These are phyloP conservation scores for Lophius piscatorius DNA, from an alignment of 2,113 vertebrate species.

Conservation along the genomic window DNA sequence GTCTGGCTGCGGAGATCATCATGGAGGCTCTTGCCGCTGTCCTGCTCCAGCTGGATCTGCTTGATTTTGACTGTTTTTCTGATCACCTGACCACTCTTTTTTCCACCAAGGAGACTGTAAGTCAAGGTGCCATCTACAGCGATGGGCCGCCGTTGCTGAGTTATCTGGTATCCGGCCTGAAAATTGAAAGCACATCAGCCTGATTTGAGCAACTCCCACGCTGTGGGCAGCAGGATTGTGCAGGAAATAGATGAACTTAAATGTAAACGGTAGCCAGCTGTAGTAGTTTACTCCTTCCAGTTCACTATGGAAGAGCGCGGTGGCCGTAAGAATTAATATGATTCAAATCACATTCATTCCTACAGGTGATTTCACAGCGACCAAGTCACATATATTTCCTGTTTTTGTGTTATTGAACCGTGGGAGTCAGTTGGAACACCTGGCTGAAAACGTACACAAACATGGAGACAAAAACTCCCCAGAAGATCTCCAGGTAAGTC, in stretches of 20 bases:
- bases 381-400: too few relatives aligned
- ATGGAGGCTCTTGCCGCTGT: constrained; percentile 97
- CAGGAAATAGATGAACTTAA: background rate
- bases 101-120: constrained; percentile 80
- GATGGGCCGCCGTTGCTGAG: constrained; percentile 92
- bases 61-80: constrained; percentile 86
- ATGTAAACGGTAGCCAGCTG: too few relatives aligned
- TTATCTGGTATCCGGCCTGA: constrained; percentile 98
- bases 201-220: background rate
- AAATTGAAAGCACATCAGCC: background rate
- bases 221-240: background rate
- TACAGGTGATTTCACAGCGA: too few relatives aligned
- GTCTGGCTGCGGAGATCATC: constrained; percentile 87
- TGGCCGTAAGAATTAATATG: too few relatives aligned
- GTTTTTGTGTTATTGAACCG: too few relatives aligned
- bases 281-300: too few relatives aligned
- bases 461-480: too few relatives aligned
- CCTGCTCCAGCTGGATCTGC: constrained; percentile 98
- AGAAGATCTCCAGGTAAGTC: too few relatives aligned
- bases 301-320: too few relatives aligned
- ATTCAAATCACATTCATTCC: too few relatives aligned
- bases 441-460: too few relatives aligned
- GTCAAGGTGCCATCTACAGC: constrained; percentile 86
- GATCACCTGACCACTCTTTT: constrained; percentile 78
- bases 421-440: too few relatives aligned